Percentiles rank a stretch among this genome's conserved stretches.
phyloP scores from a whole-genome alignment of 2,113 vertebrate genomes.

The Gobiocypris rarus region DNA sequence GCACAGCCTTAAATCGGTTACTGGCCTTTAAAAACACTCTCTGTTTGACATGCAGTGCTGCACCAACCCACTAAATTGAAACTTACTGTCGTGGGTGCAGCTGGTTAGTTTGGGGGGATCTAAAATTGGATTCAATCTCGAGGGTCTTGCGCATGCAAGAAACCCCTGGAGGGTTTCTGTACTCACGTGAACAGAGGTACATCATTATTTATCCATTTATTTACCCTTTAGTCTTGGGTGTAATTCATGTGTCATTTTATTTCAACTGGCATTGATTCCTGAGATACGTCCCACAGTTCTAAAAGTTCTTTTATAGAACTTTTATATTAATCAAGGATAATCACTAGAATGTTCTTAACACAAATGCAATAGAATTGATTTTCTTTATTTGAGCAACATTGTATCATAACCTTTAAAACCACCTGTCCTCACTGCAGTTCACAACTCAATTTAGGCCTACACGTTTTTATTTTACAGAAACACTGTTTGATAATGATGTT shows the following conservation, averaged over 20 bases:
- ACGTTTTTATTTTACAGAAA: background rate
- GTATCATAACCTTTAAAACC: background rate
- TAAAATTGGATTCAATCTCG: constrained; percentile 62
- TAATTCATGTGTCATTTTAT: background rate
- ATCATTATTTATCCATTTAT: background rate
- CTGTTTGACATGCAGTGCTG: constrained; percentile 58
- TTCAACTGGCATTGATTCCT: background rate
- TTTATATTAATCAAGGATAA: too few relatives aligned
- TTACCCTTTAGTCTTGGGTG: background rate
- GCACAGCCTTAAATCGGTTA: constrained; percentile 52
- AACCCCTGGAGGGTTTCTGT: background rate
- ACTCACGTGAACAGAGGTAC: background rate
- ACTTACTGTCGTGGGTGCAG: constrained; percentile 65
- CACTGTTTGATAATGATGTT: too few relatives aligned
- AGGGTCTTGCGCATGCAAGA: constrained; percentile 35
- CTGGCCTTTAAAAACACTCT: constrained; percentile 68
- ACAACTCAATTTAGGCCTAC: background rate
- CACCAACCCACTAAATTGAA: constrained; percentile 71
- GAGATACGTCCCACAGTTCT: background rate
- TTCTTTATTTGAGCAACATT: background rate
- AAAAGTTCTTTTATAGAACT: background rate
- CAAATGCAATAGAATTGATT: background rate
- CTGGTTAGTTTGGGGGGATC: constrained; percentile 49
- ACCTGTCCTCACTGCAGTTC: too few relatives aligned
- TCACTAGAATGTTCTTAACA: background rate